Percentiles rank a stretch among this genome's conserved stretches.
Conservation (phyloP, 2,113 vertebrate genomes). For the Falco punctatus region DNA sequence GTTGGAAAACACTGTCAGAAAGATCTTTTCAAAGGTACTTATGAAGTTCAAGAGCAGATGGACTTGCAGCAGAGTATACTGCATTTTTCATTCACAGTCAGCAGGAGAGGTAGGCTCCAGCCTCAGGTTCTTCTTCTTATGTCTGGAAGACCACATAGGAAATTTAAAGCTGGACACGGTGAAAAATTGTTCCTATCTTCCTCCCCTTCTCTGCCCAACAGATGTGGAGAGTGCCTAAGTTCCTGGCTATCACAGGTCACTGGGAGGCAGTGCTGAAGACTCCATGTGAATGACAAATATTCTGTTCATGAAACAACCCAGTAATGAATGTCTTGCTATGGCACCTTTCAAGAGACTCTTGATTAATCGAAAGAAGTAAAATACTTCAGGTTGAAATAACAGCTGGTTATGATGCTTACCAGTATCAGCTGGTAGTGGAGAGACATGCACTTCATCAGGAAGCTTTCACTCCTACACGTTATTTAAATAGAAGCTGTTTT, state of each 20-base stretch:
- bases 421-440: neutral
- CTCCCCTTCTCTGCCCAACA: neutral
- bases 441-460: neutral
- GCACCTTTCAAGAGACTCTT: neutral
- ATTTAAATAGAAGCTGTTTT: neutral
- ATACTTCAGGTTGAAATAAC: neutral
- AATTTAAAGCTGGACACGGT: neutral
- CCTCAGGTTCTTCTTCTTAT: neutral
- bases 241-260: neutral
- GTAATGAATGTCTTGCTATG: neutral
- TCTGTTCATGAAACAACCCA: neutral
- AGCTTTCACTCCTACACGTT: neutral
- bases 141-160: neutral
- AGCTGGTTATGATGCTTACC: conserved; percentile 7
- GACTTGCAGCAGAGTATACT: neutral
- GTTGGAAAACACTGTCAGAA: neutral
- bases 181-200: conserved; percentile 4
- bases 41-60: neutral
- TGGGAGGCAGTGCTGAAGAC: neutral
- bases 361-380: conserved; percentile 4
- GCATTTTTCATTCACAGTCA: neutral
- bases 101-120: neutral
- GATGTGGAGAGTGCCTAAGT: neutral
- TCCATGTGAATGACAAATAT: neutral
- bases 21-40: neutral